These are phyloP conservation scores for Silurus glanis DNA, from an alignment of 2,113 vertebrate genomes.

Conservation along the genomic window DNA sequence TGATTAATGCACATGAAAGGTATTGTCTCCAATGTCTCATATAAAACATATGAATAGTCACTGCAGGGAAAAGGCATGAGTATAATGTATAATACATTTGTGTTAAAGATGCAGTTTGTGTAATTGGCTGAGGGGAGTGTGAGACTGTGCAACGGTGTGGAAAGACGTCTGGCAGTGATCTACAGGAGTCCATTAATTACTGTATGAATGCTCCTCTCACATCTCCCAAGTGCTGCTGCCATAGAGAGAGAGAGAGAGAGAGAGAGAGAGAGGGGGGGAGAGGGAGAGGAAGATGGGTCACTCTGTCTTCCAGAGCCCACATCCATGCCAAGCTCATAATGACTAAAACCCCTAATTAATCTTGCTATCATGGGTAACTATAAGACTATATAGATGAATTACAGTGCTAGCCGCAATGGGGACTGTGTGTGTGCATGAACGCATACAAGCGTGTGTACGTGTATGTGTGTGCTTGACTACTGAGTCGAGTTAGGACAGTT, in stretches of 20 bases:
- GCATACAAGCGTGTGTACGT: constrained; percentile 32
- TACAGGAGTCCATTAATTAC: constrained; percentile 78
- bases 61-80: constrained; percentile 6
- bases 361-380: constrained; percentile 73
- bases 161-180: constrained; percentile 73
- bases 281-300: constrained; percentile 72
- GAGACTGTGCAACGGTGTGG: constrained; percentile 64
- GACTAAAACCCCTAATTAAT: constrained; percentile 77
- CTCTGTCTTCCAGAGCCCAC: constrained; percentile 69
- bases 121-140: constrained; percentile 64
- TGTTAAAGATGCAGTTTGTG: constrained; percentile 31
- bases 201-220: constrained; percentile 75
- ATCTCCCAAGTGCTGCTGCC: constrained; percentile 71
- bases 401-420: constrained; percentile 49
- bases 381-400: constrained; percentile 67
- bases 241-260: constrained; percentile 70
- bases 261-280: constrained; percentile 70
- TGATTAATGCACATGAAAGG: neutral
- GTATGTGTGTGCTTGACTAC: constrained; percentile 6
- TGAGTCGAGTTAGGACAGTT: neutral
- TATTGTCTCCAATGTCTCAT: neutral
- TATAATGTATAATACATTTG: constrained; percentile 37
- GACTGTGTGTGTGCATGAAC: constrained; percentile 27
- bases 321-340: constrained; percentile 75
- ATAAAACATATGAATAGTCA: constrained; percentile 26